Evolutionary conservation across 2,113 vertebrate genomes (phyloP), one percentile per base, ranked within the genome.

Genomic region (Cettia cetti): DNA sequence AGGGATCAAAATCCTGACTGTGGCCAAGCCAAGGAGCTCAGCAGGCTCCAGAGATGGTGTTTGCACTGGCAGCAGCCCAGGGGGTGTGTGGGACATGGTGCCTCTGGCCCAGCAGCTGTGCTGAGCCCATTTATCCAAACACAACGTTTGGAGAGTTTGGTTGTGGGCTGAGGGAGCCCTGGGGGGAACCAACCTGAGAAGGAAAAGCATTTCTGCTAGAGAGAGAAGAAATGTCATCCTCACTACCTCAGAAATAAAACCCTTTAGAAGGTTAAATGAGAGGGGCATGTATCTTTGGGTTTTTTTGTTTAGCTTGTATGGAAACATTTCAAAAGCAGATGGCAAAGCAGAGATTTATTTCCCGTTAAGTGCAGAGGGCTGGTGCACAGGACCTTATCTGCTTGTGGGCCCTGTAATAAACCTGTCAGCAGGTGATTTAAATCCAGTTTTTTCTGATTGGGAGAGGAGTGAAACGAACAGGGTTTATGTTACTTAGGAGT

Each of bases 341-440:
- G 94, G 93, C 75, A 79, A 28, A 93, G 77, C 64, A 60, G 80
- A 93, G 96, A 97, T 97, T 96, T 93, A 97, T 95, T 76, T 81
- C 28, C 74, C 0, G 1, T 85, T 71, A 92, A 96, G 96, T 94
- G 91, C 85, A 89, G 90, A 93, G 92, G 92, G 84, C 88, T 96
- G 96, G 91, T 94, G 89, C 87, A 61, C 77, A 86, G 94, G 94
- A 95, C 95, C 91, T 96, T 95, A 93, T 93, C 95, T 91, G 95
- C 92, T 96, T 75, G 87, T 89, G 85, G 95, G 89, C 80, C 85
- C 61, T 65, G 85, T 64, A 85, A 96, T 97, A 97, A 97, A 97
- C 89, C 96, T 95, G 95, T 83, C 96, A 96, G 85, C 65, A 68
- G 71, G 89, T 97, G 96, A 96, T 97, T 96, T 97, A 97, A 95